Evolutionary conservation across 1,140 invertebrate genomes (phyloP).

Genomic region (Achatina immaculata): DNA sequence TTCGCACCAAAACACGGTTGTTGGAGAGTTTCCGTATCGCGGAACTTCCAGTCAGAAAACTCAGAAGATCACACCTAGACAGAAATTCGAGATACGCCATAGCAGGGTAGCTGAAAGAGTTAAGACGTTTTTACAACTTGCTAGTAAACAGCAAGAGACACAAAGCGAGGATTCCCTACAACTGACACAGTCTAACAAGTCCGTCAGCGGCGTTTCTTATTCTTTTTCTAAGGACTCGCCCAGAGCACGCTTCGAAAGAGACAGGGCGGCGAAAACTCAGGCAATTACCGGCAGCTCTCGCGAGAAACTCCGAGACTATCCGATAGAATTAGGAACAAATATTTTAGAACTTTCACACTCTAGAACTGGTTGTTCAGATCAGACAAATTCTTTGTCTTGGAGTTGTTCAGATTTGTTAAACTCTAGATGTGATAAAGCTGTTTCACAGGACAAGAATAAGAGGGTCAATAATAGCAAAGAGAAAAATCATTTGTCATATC

Average conservation of each 20-base stretch:
- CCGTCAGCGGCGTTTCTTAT: too few relatives aligned
- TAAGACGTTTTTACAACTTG: neutral
- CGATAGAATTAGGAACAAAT: neutral
- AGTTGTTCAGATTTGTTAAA: neutral
- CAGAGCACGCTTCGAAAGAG: slow-evolving; percentile 28
- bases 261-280: slow-evolving; percentile 24
- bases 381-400: neutral
- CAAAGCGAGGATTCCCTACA: neutral
- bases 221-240: slow-evolving; percentile 15
- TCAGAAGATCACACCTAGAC: slow-evolving; percentile 22
- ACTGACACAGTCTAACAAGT: neutral
- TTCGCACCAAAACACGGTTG: neutral
- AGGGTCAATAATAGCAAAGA: neutral
- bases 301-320: neutral
- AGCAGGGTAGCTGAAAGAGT: neutral
- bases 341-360: neutral
- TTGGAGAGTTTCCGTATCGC: neutral
- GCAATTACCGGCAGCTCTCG: neutral
- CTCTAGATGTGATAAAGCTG: neutral
- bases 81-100: slow-evolving; percentile 33
- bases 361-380: neutral
- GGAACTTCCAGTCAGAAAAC: neutral
- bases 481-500: neutral
- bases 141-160: neutral
- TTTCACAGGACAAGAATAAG: neutral